Base-by-base conservation (phyloP, 53 echinoderm and acorn worm genomes). In the Astropecten irregularis region DNA sequence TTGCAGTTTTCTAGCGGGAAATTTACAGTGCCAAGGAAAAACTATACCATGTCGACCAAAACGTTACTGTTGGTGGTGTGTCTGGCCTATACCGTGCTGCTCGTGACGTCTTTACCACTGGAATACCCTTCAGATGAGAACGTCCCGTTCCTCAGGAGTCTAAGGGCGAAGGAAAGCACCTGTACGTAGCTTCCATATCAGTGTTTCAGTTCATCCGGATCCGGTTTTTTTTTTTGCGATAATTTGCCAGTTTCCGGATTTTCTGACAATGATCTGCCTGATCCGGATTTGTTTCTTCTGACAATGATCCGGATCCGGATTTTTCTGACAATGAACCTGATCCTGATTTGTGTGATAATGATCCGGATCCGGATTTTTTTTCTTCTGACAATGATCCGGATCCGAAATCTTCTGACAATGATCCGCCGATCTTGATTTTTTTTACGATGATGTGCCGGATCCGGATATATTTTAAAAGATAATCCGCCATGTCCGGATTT, bases 21-120 rank as follows among this genome's bases (percentile, higher is more conserved):
- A 42, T 42, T 11, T 11, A 42, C 42, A 22, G 68, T 68, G 68
- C 68, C 68, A 27, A 42, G 25, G 26, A 36, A 66, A 66, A 54
- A 42, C n/a, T n/a, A n/a, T n/a, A n/a, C 6, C 70, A 79, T 79
- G 79, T 79, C 79, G 79, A 79, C 79, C 32, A 79, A 79, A 79
- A 79, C 79, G 29, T 40, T 79, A n/a, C 44, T 79, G 32, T 48
- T 79, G 2, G 62, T 60, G 30, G 63, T 62, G 32, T 79, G 79
- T 10, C 29, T 79, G 14, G 61, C 62, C 19, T 79, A 79, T 62
- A 49, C 79, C 4, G 25, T 62, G 32, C 62, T 79, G 42, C 62
- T 79, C 11, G 79, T 79, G 3, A 62, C 79, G 10, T 44, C 79
- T 44, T 29, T 62, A 61, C 79, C 79, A 14, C 30, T 47, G 6